phyloP scores from a whole-genome alignment of 2,888 invertebrate species.

The Nomada hirtipes region DNA sequence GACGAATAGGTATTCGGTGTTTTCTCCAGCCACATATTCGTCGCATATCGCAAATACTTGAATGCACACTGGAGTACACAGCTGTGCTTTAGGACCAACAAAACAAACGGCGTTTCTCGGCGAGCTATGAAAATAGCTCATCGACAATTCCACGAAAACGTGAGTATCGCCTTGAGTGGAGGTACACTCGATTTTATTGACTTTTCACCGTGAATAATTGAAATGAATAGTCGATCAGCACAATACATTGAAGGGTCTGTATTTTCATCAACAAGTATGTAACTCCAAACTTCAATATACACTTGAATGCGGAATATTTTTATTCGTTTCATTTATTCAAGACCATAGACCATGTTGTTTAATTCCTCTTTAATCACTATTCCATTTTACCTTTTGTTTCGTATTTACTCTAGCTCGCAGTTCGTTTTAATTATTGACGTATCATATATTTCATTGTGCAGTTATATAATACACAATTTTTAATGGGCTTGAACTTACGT shows the following conservation, averaged over 20 bases:
- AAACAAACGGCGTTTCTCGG: conserved; percentile 25
- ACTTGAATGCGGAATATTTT: not conserved
- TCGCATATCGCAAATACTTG: conserved; percentile 11
- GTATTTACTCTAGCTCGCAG: not conserved
- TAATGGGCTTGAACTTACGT: too few species aligned
- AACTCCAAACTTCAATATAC: not conserved
- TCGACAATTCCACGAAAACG: conserved; percentile 37
- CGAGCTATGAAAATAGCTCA: conserved; percentile 39
- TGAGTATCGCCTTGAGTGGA: conserved; percentile 25
- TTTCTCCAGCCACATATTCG: conserved; percentile 3
- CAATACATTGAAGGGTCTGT: not conserved
- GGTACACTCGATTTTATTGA: conserved; percentile 30
- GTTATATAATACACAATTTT: too few species aligned
- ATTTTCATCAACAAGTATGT: conserved; percentile 8
- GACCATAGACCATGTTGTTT: not conserved
- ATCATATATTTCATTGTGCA: not conserved
- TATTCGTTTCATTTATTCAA: not conserved
- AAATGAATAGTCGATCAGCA: conserved; percentile 38
- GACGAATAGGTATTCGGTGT: not conserved
- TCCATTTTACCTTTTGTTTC: not conserved
- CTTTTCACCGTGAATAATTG: conserved; percentile 30
- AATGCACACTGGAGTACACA: conserved; percentile 5
- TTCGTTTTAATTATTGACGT: not conserved
- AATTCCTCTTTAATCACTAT: not conserved
- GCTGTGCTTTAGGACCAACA: conserved; percentile 15